These are phyloP conservation scores for Melanchra persicariae DNA, from an alignment of 2,888 invertebrate species.

Conservation along the genomic window DNA sequence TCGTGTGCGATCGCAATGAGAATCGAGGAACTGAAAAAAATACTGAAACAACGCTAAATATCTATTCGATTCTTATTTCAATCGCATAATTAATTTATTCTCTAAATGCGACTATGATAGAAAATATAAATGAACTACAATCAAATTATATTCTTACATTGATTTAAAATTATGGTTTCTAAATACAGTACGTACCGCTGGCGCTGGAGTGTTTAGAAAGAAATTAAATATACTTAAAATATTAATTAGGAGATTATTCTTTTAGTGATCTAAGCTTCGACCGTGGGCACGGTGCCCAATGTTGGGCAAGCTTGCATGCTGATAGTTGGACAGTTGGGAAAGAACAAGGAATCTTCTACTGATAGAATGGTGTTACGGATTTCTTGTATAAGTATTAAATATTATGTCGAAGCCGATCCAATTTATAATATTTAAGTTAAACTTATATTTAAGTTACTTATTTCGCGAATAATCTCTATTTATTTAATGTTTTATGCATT, in stretches of 20 bases:
- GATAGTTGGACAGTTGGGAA: slow-evolving; percentile 34
- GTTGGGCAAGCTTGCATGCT: slow-evolving; percentile 54
- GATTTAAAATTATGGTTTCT: slow-evolving; percentile 1
- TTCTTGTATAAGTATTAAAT: slow-evolving; percentile 37
- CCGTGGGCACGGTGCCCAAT: slow-evolving; percentile 27
- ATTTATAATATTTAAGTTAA: slow-evolving; percentile 38
- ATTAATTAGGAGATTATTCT: slow-evolving; percentile 59
- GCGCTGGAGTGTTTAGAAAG: slow-evolving; percentile 39
- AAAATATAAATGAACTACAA: slow-evolving; percentile 18
- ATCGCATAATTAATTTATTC: slow-evolving; percentile 10
- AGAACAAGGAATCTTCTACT: slow-evolving; percentile 49
- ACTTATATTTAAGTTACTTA: slow-evolving; percentile 13
- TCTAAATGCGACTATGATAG: neutral
- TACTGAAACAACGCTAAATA: neutral
- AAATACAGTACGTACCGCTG: slow-evolving; percentile 26
- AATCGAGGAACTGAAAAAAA: neutral
- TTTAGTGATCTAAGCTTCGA: slow-evolving; percentile 50
- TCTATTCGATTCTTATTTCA: neutral
- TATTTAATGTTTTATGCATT: slow-evolving; percentile 41
- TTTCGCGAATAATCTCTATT: slow-evolving; percentile 26
- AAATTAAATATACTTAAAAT: slow-evolving; percentile 46
- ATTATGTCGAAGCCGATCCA: slow-evolving; percentile 31
- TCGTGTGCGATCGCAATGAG: neutral
- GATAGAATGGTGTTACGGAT: slow-evolving; percentile 8
- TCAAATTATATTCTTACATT: neutral